phyloP scores from a whole-genome alignment of 2,797 vertebrate genomes.

The Anabas testudineus region DNA sequence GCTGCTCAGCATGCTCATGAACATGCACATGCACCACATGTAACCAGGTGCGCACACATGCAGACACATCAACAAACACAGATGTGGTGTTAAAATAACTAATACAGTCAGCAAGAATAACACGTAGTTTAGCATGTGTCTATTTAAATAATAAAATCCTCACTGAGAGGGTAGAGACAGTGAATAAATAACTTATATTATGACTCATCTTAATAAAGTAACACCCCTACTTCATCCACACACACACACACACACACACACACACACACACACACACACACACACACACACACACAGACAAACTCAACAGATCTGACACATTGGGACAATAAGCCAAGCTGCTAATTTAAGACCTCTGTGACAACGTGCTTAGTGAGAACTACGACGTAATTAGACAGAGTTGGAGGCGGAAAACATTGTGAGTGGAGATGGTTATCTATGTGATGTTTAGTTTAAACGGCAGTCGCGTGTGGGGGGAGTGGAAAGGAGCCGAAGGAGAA shows the following conservation, averaged over 20 bases:
- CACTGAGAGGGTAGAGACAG: not conserved
- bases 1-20: slow-evolving; percentile 75
- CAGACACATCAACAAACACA: slow-evolving; percentile 12
- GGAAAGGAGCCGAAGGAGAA: not conserved
- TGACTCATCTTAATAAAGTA: slow-evolving; percentile 36
- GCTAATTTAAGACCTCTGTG: slow-evolving; percentile 41
- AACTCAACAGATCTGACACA: slow-evolving; percentile 21
- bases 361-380: slow-evolving; percentile 21
- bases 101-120: not conserved
- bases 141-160: not conserved
- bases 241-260: slow-evolving; percentile 15
- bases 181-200: slow-evolving; percentile 22
- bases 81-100: slow-evolving; percentile 22
- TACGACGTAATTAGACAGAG: slow-evolving; percentile 39
- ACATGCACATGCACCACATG: slow-evolving; percentile 19
- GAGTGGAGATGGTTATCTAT: slow-evolving; percentile 39
- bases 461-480: not conserved
- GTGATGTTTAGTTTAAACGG: slow-evolving; percentile 26
- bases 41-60: not conserved
- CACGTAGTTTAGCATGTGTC: not conserved
- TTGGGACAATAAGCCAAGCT: slow-evolving; percentile 39
- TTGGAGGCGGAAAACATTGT: slow-evolving; percentile 21
- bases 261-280: slow-evolving; percentile 3
- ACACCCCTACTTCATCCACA: slow-evolving; percentile 2
- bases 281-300: slow-evolving; percentile 15